Conservation (phyloP, 1,140 invertebrate genomes). For the Orchesella cincta region DNA sequence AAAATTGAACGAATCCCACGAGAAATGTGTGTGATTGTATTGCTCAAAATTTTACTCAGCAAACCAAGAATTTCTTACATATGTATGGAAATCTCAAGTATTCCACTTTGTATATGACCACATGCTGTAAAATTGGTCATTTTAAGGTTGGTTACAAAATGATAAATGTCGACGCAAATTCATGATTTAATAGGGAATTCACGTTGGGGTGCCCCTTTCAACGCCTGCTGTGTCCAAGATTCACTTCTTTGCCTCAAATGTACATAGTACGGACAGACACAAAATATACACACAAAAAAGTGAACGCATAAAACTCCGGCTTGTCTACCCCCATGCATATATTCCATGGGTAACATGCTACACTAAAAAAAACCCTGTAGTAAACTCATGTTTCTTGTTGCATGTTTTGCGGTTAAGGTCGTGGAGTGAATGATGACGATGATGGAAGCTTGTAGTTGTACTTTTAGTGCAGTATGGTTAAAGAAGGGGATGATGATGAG, state of each 20-base stretch:
- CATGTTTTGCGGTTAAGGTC: slow-evolving; percentile 15
- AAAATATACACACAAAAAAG: not conserved
- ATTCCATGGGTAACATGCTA: not conserved
- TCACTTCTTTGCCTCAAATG: slow-evolving; percentile 8
- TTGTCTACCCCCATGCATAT: too few relatives aligned
- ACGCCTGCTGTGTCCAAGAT: slow-evolving; percentile 47
- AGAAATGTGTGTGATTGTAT: not conserved
- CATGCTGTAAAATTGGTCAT: slow-evolving; percentile 50
- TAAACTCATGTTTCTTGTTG: not conserved
- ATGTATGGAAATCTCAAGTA: not conserved
- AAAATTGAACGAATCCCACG: too few relatives aligned
- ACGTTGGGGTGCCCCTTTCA: slow-evolving; percentile 49
- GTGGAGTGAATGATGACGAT: not conserved
- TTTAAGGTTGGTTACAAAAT: slow-evolving; percentile 48
- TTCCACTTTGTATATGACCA: slow-evolving; percentile 32
- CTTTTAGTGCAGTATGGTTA: not conserved
- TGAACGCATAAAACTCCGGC: too few relatives aligned
- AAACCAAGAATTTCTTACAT: not conserved
- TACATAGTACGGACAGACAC: not conserved
- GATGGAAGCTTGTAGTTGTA: not conserved
- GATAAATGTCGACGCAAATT: slow-evolving; percentile 49
- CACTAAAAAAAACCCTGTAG: not conserved
- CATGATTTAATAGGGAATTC: slow-evolving; percentile 49
- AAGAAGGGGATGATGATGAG: too few relatives aligned
- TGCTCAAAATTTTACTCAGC: too few relatives aligned